A percentile compares a stretch with the other conserved stretches of the same genome.
Conservation (phyloP, 1,140 invertebrate genomes). For the Macrotrachela quadricornifera region DNA sequence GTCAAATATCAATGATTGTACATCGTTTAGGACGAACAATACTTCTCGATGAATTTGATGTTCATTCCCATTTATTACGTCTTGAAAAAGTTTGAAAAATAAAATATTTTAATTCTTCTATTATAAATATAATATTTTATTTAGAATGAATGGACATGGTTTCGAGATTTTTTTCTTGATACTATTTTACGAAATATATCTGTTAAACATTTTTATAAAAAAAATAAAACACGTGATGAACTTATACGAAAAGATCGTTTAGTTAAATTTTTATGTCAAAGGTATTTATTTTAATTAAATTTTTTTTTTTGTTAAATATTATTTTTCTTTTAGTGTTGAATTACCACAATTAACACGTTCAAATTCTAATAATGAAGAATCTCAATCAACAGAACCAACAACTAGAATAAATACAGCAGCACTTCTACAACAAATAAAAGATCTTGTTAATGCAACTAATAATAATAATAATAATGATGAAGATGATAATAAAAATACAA, state of each 20-base stretch:
- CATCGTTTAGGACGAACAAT: constrained; percentile 68
- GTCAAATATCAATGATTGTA: constrained; percentile 64
- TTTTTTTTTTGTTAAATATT: background rate
- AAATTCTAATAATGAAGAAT: background rate
- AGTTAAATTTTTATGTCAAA: constrained; percentile 60
- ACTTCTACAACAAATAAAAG: background rate
- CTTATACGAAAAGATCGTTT: constrained; percentile 50
- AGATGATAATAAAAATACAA: too few relatives aligned
- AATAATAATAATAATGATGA: too few relatives aligned
- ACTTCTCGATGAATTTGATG: constrained; percentile 73
- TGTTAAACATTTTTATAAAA: constrained; percentile 17
- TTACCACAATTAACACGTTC: background rate
- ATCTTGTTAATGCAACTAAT: background rate
- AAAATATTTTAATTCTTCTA: too few relatives aligned
- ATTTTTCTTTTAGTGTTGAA: background rate
- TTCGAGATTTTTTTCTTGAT: constrained; percentile 61
- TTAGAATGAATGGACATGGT: constrained; percentile 59
- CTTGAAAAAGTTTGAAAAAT: constrained; percentile 15
- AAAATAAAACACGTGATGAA: constrained; percentile 41
- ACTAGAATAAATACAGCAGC: too few relatives aligned
- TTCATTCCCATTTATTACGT: constrained; percentile 34
- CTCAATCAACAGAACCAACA: too few relatives aligned
- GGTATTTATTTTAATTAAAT: constrained; percentile 17
- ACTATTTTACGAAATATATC: constrained; percentile 45
- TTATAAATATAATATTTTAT: background rate